phyloP scores from a whole-genome alignment of 2,888 invertebrate genomes.

The Epistrophe eligans region DNA sequence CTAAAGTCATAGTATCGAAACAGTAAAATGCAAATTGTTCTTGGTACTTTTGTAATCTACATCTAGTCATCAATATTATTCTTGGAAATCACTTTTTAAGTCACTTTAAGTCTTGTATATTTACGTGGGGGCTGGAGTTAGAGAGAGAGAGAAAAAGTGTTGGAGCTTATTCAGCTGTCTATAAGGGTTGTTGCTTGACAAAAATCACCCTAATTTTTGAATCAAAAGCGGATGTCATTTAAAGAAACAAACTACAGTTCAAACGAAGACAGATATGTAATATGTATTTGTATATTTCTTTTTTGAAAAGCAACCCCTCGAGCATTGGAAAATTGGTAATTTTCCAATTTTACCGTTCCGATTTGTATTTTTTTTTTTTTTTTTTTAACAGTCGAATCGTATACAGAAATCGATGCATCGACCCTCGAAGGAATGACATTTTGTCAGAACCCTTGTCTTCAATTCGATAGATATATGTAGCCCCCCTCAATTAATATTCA shows the following conservation, averaged over 20 bases:
- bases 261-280: slow-evolving; percentile 55
- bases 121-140: background rate
- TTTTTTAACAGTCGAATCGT: background rate
- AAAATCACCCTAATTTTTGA: slow-evolving; percentile 69
- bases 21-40: slow-evolving; percentile 64
- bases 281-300: slow-evolving; percentile 43
- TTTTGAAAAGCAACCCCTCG: slow-evolving; percentile 23
- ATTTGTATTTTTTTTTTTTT: slow-evolving; percentile 42
- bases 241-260: slow-evolving; percentile 41
- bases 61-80: slow-evolving; percentile 44
- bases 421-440: slow-evolving; percentile 40
- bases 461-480: background rate
- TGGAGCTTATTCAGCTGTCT: slow-evolving; percentile 17
- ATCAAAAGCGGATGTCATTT: slow-evolving; percentile 64
- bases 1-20: background rate
- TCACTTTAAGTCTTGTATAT: background rate
- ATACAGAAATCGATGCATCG: slow-evolving; percentile 44
- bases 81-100: slow-evolving; percentile 50
- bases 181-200: slow-evolving; percentile 61
- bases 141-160: no score
- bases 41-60: slow-evolving; percentile 19
- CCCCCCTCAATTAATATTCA: slow-evolving; percentile 54
- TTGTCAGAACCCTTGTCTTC: slow-evolving; percentile 24
- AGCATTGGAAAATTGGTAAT: slow-evolving; percentile 57
- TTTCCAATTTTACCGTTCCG: slow-evolving; percentile 54